A percentile compares a stretch with the other conserved stretches of the same genome.
Conservation (phyloP, 2,113 vertebrate genomes). For the Oryzias curvinotus region DNA sequence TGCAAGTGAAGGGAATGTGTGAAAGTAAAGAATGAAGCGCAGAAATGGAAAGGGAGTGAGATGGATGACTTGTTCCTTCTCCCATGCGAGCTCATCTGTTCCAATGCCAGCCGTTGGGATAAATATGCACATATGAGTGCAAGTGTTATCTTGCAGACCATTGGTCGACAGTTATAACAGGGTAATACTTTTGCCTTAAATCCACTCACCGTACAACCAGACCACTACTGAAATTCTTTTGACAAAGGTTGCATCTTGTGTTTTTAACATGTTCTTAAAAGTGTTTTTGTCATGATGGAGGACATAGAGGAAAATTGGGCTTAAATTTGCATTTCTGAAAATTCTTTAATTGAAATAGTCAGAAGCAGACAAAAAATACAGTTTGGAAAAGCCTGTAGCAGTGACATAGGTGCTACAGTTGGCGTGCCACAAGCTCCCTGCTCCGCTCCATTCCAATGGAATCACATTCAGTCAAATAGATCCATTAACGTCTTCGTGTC, state of each 20-base stretch:
- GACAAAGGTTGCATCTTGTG: neutral
- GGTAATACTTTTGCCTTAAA: conserved; percentile 14
- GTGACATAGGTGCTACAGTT: no score
- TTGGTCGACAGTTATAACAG: conserved; percentile 25
- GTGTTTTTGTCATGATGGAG: no score
- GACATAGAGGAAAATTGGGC: no score
- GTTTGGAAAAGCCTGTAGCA: no score
- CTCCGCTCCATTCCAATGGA: no score
- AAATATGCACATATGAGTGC: conserved; percentile 68
- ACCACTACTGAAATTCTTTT: conserved; percentile 39
- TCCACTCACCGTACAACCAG: conserved; percentile 9
- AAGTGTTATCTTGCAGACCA: conserved; percentile 52
- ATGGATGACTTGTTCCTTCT: conserved; percentile 62
- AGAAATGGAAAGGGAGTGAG: conserved; percentile 59
- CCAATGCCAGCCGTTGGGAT: conserved; percentile 59
- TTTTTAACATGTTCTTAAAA: no score
- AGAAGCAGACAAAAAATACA: no score
- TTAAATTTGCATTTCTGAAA: no score
- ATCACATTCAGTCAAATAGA: no score
- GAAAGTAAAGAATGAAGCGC: conserved; percentile 64
- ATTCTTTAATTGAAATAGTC: no score
- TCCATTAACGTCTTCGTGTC: no score
- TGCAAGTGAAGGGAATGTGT: conserved; percentile 61
- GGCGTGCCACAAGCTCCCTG: no score
- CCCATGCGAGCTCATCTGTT: conserved; percentile 68